phyloP scores from a whole-genome alignment of 92 coral and sea anemone species.

The Palythoa grandiflora region DNA sequence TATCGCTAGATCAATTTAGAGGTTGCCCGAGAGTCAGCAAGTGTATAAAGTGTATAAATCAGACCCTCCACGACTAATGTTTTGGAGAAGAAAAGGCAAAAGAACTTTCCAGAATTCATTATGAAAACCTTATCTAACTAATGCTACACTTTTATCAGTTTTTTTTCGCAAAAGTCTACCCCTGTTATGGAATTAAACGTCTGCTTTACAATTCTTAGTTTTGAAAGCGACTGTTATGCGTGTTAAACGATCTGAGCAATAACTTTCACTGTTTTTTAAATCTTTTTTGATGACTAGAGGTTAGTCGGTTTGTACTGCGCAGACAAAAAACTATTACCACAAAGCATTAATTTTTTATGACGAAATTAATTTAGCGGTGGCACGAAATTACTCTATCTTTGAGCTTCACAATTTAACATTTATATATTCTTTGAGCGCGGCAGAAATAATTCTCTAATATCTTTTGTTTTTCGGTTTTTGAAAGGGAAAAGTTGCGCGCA shows the following conservation, averaged over 20 bases:
- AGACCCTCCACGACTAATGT: neutral
- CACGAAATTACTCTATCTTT: constrained; percentile 19
- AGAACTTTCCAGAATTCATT: neutral
- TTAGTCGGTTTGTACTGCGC: neutral
- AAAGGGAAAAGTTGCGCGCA: neutral
- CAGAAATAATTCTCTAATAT: neutral
- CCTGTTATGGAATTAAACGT: too few species aligned
- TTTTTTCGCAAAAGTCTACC: too few species aligned
- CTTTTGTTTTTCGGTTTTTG: neutral
- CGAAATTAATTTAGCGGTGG: constrained; percentile 37
- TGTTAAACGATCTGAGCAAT: neutral
- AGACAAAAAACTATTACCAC: constrained; percentile 14
- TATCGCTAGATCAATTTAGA: neutral
- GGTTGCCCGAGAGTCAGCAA: neutral
- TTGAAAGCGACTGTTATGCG: neutral
- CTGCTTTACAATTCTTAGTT: too few species aligned
- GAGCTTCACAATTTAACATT: constrained; percentile 4
- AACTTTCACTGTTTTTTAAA: neutral
- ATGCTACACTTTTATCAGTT: neutral
- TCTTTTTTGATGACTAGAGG: neutral
- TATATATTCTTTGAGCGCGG: neutral
- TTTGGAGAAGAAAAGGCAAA: neutral
- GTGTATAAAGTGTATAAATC: neutral
- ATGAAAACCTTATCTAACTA: neutral
- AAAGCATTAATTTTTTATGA: constrained; percentile 34